phyloP scores from a whole-genome alignment of 2,113 vertebrate species.

The Salvator merianae region DNA sequence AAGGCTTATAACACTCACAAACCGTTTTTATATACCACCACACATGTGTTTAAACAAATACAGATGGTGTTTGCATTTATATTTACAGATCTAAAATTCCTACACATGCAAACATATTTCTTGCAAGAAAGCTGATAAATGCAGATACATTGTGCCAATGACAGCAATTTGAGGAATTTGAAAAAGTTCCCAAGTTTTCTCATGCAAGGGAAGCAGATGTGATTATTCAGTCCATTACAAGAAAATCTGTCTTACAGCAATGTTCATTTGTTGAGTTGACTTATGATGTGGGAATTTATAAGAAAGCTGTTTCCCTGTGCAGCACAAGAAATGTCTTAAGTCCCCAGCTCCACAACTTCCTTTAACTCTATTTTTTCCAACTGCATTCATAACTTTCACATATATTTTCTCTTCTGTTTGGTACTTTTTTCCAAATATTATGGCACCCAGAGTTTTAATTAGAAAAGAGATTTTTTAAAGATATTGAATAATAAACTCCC shows the following conservation, averaged over 20 bases:
- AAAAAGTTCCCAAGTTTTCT: slow-evolving; percentile 71
- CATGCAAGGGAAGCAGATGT: slow-evolving; percentile 74
- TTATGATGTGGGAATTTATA: slow-evolving; percentile 79
- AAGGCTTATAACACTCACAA: background rate
- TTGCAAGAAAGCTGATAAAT: background rate
- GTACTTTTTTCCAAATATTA: slow-evolving; percentile 23
- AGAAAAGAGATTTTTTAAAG: background rate
- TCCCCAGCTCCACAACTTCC: background rate
- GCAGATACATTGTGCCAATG: slow-evolving; percentile 24
- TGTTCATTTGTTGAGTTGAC: slow-evolving; percentile 76
- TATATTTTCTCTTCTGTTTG: slow-evolving; percentile 56
- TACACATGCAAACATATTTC: slow-evolving; percentile 32
- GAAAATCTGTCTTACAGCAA: slow-evolving; percentile 63
- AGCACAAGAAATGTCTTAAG: slow-evolving; percentile 72
- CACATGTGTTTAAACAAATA: slow-evolving; percentile 8
- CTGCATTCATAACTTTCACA: slow-evolving; percentile 54
- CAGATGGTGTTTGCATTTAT: background rate
- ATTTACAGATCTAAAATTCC: background rate
- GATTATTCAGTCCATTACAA: slow-evolving; percentile 68
- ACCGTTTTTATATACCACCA: background rate
- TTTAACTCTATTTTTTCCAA: background rate
- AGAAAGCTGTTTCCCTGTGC: slow-evolving; percentile 79
- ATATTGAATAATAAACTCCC: too few species aligned
- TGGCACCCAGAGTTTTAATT: background rate
- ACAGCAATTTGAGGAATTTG: slow-evolving; percentile 55